A percentile compares a stretch with the other conserved stretches of the same genome.
phyloP scores from a whole-genome alignment of 1,140 invertebrate genomes.

The Berghia stephanieae region DNA sequence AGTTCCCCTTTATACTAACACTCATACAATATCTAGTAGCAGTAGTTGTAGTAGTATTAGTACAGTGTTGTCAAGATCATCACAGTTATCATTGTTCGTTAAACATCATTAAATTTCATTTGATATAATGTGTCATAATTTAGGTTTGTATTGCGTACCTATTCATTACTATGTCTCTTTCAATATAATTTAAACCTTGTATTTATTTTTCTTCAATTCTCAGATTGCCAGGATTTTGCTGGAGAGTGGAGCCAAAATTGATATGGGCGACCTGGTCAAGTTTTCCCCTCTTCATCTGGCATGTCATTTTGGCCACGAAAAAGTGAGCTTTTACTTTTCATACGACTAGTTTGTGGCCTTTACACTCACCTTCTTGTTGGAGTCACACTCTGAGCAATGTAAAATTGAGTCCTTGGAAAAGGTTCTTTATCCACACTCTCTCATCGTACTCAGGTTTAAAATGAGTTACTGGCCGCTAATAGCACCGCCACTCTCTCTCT shows the following conservation, averaged over 20 bases:
- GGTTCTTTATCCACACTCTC: no score
- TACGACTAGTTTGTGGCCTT: no score
- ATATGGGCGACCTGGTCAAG: slow-evolving; percentile 68
- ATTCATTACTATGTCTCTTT: no score
- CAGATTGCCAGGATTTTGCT: slow-evolving; percentile 60
- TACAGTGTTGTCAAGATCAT: no score
- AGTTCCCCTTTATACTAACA: background rate
- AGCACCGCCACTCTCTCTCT: no score
- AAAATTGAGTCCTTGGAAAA: no score
- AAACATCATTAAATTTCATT: background rate
- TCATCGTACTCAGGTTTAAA: no score
- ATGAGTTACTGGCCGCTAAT: no score
- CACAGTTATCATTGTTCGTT: background rate
- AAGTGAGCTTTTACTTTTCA: slow-evolving; percentile 56
- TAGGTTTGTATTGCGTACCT: no score
- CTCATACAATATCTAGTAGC: background rate
- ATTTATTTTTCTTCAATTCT: slow-evolving; percentile 28
- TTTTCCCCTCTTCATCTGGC: slow-evolving; percentile 69
- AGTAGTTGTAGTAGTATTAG: background rate
- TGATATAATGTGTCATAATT: no score
- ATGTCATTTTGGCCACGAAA: slow-evolving; percentile 69
- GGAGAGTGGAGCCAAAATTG: slow-evolving; percentile 65
- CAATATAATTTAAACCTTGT: background rate
- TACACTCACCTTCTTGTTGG: no score
- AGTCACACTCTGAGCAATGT: no score